These are phyloP conservation scores for Macrobrachium nipponense DNA, from an alignment of 1,140 invertebrate genomes.

Conservation along the genomic window DNA sequence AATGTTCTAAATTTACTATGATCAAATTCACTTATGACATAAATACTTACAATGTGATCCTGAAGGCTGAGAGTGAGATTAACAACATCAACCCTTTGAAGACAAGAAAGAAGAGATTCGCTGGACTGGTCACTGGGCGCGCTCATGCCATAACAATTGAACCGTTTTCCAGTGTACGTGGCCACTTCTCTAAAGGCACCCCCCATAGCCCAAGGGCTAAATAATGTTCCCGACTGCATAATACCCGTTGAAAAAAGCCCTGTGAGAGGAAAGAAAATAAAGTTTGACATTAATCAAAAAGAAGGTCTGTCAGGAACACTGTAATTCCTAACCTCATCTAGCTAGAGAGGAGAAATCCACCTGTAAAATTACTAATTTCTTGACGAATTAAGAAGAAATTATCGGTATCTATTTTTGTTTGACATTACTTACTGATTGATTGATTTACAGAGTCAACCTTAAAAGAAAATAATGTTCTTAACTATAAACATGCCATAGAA, in stretches of 20 bases:
- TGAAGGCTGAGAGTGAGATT: not conserved
- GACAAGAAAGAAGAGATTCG: constrained; percentile 9
- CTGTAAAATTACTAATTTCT: not conserved
- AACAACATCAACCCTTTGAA: not conserved
- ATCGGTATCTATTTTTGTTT: too few relatives aligned
- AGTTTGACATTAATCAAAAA: not conserved
- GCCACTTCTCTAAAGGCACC: constrained; percentile 22
- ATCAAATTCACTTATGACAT: not conserved
- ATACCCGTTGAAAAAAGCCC: constrained; percentile 13
- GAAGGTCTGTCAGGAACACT: not conserved
- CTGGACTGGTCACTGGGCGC: not conserved
- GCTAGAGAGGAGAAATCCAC: not conserved
- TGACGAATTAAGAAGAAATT: too few relatives aligned
- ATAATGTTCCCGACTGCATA: constrained; percentile 32
- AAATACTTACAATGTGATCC: constrained; percentile 4
- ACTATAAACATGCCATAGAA: too few relatives aligned
- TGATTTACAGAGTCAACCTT: too few relatives aligned
- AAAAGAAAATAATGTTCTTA: too few relatives aligned
- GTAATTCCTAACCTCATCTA: not conserved
- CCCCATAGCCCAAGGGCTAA: constrained; percentile 31
- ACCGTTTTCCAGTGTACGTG: constrained; percentile 11
- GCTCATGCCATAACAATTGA: not conserved
- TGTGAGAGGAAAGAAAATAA: not conserved
- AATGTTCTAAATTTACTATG: too few relatives aligned
- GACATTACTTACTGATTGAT: too few relatives aligned